Evolutionary conservation across 2,113 vertebrate species (phyloP).

Genomic region (Pampusana beccarii): DNA sequence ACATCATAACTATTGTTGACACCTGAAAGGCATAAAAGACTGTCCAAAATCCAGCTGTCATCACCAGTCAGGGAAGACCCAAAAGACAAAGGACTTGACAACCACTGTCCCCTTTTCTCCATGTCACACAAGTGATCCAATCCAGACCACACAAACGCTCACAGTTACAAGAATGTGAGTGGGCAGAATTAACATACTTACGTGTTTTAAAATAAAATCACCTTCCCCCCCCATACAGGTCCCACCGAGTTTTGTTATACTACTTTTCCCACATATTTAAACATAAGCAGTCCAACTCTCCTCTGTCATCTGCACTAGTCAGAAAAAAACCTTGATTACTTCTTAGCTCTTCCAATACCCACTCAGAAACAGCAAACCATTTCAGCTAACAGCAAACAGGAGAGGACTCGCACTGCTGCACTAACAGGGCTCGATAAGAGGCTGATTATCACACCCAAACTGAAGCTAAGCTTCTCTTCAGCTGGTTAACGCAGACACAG

Average conservation of each 20-base stretch:
- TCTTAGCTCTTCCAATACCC: background rate
- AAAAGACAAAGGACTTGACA: background rate
- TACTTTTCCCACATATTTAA: background rate
- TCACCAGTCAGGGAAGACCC: background rate
- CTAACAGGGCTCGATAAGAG: background rate
- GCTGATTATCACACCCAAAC: background rate
- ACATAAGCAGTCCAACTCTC: background rate
- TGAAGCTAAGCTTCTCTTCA: background rate
- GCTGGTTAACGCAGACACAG: background rate
- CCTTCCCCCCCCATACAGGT: background rate
- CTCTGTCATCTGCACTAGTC: background rate
- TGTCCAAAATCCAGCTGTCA: background rate
- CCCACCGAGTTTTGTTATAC: background rate
- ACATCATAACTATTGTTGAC: background rate
- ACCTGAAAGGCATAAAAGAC: background rate
- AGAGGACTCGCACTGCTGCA: background rate
- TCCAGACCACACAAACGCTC: background rate
- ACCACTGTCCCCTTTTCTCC: background rate
- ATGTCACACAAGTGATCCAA: background rate
- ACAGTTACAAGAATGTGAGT: background rate
- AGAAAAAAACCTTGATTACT: background rate
- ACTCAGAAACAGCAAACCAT: background rate
- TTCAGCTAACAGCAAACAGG: background rate
- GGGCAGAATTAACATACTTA: background rate
- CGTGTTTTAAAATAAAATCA: background rate